Percentiles rank a stretch among this genome's conserved stretches.
Conservation (phyloP, 35 echinoderm and acorn worm species). For the Apostichopus parvimensis region DNA sequence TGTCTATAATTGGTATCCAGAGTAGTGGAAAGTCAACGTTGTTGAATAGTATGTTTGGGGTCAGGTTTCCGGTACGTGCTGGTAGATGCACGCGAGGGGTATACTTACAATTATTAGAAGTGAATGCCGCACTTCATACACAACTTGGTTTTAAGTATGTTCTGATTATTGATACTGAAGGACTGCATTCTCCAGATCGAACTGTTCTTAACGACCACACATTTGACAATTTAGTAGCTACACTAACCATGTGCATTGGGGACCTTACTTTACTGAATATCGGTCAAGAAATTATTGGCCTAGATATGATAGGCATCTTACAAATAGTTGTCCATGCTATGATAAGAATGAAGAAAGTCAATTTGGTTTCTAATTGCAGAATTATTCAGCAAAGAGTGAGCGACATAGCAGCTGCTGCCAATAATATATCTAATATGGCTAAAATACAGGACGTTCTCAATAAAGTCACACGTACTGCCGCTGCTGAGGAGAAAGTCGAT, state of each 20-base stretch:
- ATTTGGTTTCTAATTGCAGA: neutral
- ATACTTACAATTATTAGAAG: constrained; percentile 11
- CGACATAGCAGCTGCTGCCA: neutral
- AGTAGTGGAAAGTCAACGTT: constrained; percentile 42
- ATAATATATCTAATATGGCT: neutral
- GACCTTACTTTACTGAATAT: too few species aligned
- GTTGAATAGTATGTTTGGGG: constrained; percentile 58
- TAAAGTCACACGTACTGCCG: neutral
- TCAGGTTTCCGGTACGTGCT: constrained; percentile 39
- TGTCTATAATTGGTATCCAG: constrained; percentile 33
- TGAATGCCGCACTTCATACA: neutral
- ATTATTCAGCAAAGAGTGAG: constrained; percentile 19
- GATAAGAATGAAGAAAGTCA: constrained; percentile 35
- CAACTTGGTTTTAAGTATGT: constrained; percentile 6
- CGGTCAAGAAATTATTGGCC: too few species aligned
- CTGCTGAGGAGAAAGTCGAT: neutral
- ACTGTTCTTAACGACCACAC: neutral
- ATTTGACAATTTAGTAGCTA: neutral
- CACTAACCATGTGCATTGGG: too few species aligned
- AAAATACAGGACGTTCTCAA: neutral
- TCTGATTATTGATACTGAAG: constrained; percentile 36
- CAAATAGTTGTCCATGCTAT: constrained; percentile 28
- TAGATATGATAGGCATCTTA: constrained; percentile 22
- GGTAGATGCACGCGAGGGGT: neutral
- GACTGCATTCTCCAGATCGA: constrained; percentile 7